Conservation (phyloP, 2,113 vertebrate genomes). For the Poeciliopsis turrubarensis region DNA sequence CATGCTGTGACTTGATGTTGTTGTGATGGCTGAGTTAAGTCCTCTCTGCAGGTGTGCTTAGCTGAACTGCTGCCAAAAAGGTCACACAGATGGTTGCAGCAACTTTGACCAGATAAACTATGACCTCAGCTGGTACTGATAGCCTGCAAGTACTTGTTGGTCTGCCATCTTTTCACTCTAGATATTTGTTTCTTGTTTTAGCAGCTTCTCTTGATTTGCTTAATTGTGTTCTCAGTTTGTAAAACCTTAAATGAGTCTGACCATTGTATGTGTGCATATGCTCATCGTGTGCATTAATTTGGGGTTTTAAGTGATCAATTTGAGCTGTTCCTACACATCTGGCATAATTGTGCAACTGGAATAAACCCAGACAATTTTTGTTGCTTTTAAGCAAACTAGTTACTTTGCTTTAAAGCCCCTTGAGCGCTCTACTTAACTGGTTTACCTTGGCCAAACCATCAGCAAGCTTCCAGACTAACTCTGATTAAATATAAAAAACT, state of each 20-base stretch:
- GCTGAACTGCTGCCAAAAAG: conserved; percentile 45
- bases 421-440: no score
- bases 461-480: no score
- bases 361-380: not conserved
- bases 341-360: not conserved
- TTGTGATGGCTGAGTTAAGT: conserved; percentile 44
- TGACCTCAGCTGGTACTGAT: conserved; percentile 36
- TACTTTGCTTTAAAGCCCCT: not conserved
- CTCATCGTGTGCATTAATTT: not conserved
- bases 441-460: not conserved
- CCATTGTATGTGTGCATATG: no score
- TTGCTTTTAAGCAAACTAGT: not conserved
- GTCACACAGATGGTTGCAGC: conserved; percentile 62
- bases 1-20: conserved; percentile 43
- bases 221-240: not conserved
- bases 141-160: conserved; percentile 11
- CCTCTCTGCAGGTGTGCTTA: conserved; percentile 45
- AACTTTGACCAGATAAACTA: conserved; percentile 52
- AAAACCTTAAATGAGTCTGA: not conserved
- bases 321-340: not conserved
- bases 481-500: no score
- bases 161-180: conserved; percentile 18
- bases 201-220: not conserved
- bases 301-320: not conserved
- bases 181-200: not conserved